A percentile compares a stretch with the other conserved stretches of the same genome.
phyloP scores from a whole-genome alignment of 2,888 invertebrate species.

The Mimumesa dahlbomi region DNA sequence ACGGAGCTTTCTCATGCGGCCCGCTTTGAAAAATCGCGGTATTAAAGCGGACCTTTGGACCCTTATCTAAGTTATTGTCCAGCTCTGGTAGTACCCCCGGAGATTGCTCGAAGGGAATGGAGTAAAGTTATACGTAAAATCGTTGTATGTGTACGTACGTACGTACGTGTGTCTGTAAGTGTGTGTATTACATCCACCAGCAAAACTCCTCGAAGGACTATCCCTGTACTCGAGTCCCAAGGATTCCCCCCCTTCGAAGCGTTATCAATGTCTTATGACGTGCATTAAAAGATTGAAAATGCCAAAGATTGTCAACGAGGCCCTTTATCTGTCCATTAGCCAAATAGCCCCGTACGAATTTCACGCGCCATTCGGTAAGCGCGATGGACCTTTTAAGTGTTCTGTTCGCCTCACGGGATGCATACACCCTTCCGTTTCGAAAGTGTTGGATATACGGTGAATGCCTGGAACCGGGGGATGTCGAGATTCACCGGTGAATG shows the following conservation, averaged over 20 bases:
- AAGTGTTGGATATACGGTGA: too few relatives aligned
- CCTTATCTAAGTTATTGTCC: slow-evolving; percentile 73
- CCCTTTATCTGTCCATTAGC: slow-evolving; percentile 74
- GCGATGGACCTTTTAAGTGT: slow-evolving; percentile 32
- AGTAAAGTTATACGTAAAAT: slow-evolving; percentile 30
- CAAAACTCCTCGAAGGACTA: slow-evolving; percentile 17
- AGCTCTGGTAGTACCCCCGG: slow-evolving; percentile 60
- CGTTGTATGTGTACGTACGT: too few relatives aligned
- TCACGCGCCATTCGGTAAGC: slow-evolving; percentile 48
- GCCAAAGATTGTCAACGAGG: slow-evolving; percentile 71
- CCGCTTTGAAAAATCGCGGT: slow-evolving; percentile 63
- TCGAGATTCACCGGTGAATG: too few relatives aligned
- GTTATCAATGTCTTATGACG: slow-evolving; percentile 73
- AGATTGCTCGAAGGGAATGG: slow-evolving; percentile 60
- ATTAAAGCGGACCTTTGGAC: slow-evolving; percentile 64
- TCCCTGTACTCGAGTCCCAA: slow-evolving; percentile 17
- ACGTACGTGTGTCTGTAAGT: not conserved
- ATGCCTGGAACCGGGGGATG: too few relatives aligned
- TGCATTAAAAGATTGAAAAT: slow-evolving; percentile 73
- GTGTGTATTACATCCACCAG: not conserved
- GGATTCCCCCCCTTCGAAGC: slow-evolving; percentile 32
- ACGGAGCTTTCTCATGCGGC: slow-evolving; percentile 43
- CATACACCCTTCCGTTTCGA: too few relatives aligned
- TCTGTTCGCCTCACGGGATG: slow-evolving; percentile 29
- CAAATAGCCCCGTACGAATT: slow-evolving; percentile 68